Percentiles rank a stretch among this genome's conserved stretches.
These are phyloP conservation scores for Mastomys natalensis DNA, from an alignment of 2,113 vertebrate genomes.

Conservation along the genomic window DNA sequence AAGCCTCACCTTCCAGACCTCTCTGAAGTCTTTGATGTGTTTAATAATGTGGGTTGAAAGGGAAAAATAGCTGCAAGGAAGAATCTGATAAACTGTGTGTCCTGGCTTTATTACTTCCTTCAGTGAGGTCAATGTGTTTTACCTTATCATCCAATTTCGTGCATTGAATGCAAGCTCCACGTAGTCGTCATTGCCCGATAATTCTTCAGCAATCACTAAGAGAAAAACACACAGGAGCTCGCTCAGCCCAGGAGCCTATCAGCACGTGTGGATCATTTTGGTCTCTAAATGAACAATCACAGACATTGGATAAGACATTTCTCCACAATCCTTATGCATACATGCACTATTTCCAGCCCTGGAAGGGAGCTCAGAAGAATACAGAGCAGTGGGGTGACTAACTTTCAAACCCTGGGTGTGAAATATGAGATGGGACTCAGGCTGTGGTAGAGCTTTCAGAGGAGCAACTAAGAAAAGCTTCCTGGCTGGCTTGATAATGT, in stretches of 20 bases:
- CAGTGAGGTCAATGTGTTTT: conserved; percentile 82
- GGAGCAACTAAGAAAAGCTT: neutral
- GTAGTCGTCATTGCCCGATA: conserved; percentile 98
- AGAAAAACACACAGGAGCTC: conserved; percentile 70
- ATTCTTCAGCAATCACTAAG: conserved; percentile 95
- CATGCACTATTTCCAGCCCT: neutral
- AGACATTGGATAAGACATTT: neutral
- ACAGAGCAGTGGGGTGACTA: neutral
- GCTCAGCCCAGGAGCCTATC: neutral
- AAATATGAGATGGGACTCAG: neutral
- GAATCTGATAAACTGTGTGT: conserved; percentile 82
- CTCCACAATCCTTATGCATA: neutral
- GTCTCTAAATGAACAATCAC: neutral
- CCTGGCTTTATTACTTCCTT: conserved; percentile 76
- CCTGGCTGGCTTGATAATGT: neutral
- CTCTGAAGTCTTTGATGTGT: conserved; percentile 81
- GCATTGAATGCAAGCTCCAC: conserved; percentile 98
- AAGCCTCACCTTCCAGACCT: conserved; percentile 73
- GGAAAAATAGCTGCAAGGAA: conserved; percentile 71
- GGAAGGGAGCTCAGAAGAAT: neutral
- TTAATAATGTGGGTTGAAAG: conserved; percentile 79
- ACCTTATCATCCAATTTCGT: conserved; percentile 99
- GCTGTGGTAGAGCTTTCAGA: neutral
- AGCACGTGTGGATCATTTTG: neutral
- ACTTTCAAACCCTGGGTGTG: neutral